These are phyloP conservation scores for Neolamprologus modestus DNA, from an alignment of 2,113 vertebrate genomes.

Conservation along the genomic window DNA sequence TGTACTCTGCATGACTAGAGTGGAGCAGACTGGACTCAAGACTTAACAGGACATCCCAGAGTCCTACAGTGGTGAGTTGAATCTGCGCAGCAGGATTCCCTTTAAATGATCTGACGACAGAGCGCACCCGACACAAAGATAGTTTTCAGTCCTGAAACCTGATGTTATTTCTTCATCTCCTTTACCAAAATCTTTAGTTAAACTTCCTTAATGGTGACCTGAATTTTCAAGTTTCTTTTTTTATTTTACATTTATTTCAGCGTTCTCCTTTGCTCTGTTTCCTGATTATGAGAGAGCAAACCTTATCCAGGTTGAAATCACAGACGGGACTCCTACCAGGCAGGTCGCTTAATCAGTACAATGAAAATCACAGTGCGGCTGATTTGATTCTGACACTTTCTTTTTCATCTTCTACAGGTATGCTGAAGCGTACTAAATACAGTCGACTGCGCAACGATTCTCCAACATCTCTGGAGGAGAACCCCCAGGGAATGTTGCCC, in stretches of 20 bases:
- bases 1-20: not conserved
- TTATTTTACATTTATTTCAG: not conserved
- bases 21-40: conserved; percentile 2
- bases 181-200: not conserved
- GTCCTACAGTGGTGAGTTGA: conserved; percentile 45
- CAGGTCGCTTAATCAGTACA: not conserved
- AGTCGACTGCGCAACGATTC: conserved; percentile 89
- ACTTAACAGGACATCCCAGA: conserved; percentile 4
- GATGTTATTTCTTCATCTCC: not conserved
- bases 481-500: conserved; percentile 44
- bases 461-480: conserved; percentile 78
- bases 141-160: not conserved
- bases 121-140: not conserved
- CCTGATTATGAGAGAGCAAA: conserved; percentile 81
- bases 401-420: conserved; percentile 62
- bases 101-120: not conserved
- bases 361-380: not conserved
- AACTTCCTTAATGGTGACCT: not conserved
- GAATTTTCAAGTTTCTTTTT: not conserved
- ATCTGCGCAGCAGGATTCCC: not conserved
- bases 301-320: conserved; percentile 63
- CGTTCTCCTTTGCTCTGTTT: not conserved
- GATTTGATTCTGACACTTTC: not conserved
- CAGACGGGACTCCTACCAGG: conserved; percentile 71
- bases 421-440: conserved; percentile 94